These are phyloP conservation scores for Macropodus opercularis DNA, from an alignment of 2,797 vertebrate species.

Conservation along the genomic window DNA sequence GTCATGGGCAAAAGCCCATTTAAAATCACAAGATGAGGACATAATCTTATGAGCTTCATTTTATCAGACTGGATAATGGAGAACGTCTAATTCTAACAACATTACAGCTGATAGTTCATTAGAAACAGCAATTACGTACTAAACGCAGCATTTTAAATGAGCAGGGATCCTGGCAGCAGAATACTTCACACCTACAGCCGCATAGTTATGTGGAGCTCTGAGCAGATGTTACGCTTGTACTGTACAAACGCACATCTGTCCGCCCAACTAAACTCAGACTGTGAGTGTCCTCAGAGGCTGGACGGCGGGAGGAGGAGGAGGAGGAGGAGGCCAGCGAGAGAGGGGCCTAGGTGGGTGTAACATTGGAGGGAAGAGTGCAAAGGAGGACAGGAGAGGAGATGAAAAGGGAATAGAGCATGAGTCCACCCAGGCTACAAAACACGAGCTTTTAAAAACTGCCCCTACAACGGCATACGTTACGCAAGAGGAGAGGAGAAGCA, in stretches of 20 bases:
- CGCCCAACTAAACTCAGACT: background rate
- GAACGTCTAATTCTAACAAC: constrained; percentile 21
- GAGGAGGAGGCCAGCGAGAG: constrained; percentile 30
- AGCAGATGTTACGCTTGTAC: constrained; percentile 56
- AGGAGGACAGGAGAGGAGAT: constrained; percentile 44
- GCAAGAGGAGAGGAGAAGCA: constrained; percentile 37
- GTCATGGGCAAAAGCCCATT: constrained; percentile 15
- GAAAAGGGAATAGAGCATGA: constrained; percentile 39
- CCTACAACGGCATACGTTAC: constrained; percentile 29
- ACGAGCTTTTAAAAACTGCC: constrained; percentile 39
- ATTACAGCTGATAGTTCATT: constrained; percentile 20
- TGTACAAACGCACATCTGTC: constrained; percentile 56
- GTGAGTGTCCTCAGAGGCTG: constrained; percentile 24
- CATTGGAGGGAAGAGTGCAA: constrained; percentile 58
- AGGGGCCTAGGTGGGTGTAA: constrained; percentile 56
- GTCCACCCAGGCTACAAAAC: constrained; percentile 43
- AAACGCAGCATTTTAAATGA: constrained; percentile 13
- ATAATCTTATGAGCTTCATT: constrained; percentile 19
- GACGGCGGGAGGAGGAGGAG: constrained; percentile 7
- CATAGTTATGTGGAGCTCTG: constrained; percentile 45
- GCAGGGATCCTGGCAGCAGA: background rate
- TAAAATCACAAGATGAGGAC: constrained; percentile 29
- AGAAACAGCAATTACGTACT: constrained; percentile 3
- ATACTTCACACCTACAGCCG: constrained; percentile 23
- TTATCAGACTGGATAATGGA: background rate